These are phyloP conservation scores for Protomyctophum bolini DNA, from an alignment of 2,113 vertebrate genomes.

Conservation along the genomic window DNA sequence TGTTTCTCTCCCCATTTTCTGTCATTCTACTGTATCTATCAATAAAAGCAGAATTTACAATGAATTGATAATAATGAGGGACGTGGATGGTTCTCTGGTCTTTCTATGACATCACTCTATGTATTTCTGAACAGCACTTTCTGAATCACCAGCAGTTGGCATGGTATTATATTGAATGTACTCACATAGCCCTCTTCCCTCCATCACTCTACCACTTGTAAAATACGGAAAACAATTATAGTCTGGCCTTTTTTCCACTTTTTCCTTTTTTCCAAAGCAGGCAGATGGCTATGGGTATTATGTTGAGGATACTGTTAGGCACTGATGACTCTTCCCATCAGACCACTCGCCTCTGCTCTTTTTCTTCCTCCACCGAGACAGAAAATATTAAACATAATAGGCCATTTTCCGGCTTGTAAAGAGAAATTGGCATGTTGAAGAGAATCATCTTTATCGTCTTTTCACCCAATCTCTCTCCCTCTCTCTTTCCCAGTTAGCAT, in stretches of 20 bases:
- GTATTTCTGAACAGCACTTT: slow-evolving; percentile 40
- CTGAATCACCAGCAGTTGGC: slow-evolving; percentile 51
- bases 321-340: slow-evolving; percentile 62
- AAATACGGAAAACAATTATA: slow-evolving; percentile 65
- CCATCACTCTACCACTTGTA: slow-evolving; percentile 46
- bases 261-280: slow-evolving; percentile 41
- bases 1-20: too few relatives aligned
- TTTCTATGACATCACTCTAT: too few relatives aligned
- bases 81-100: slow-evolving; percentile 7
- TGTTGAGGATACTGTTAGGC: slow-evolving; percentile 64
- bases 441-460: slow-evolving; percentile 36
- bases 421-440: slow-evolving; percentile 29
- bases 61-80: not conserved
- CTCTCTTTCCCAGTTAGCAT: slow-evolving; percentile 6
- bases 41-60: too few relatives aligned
- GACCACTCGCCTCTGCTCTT: slow-evolving; percentile 64
- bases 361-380: slow-evolving; percentile 50
- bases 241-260: slow-evolving; percentile 26
- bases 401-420: slow-evolving; percentile 44
- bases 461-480: slow-evolving; percentile 16
- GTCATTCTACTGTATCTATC: too few relatives aligned
- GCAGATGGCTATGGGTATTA: slow-evolving; percentile 69
- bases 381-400: slow-evolving; percentile 59
- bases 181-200: slow-evolving; percentile 46
- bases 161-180: slow-evolving; percentile 40